Percentiles rank a stretch among this genome's conserved stretches.
Conservation (phyloP, 2,113 vertebrate species). For the Crotalus horridus region DNA sequence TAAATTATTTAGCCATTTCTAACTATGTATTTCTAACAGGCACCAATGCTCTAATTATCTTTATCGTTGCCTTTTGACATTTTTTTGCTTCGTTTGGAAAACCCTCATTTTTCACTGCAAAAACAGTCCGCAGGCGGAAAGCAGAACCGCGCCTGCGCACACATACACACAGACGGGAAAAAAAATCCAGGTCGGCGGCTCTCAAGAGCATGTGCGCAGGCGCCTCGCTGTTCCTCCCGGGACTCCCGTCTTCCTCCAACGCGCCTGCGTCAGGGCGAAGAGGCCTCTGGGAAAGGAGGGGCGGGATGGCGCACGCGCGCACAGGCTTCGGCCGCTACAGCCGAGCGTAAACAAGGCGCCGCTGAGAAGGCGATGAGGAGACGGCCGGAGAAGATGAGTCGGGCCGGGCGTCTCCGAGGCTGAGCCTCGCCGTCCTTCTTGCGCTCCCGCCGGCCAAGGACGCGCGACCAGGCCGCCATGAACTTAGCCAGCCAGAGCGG, state of each 20-base stretch:
- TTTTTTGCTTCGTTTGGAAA: neutral
- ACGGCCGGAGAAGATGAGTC: slow-evolving; percentile 33
- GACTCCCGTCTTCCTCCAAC: accelerated
- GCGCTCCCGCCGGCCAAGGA: neutral
- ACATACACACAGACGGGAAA: neutral
- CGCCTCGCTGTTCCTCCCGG: neutral
- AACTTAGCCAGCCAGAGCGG: slow-evolving; percentile 95
- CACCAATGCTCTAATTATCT: neutral
- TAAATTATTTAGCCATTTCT: neutral
- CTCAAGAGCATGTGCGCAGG: neutral
- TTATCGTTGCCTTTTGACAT: neutral
- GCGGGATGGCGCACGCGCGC: slow-evolving; percentile 57
- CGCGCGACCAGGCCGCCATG: slow-evolving; percentile 68
- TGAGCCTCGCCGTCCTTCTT: slow-evolving; percentile 28
- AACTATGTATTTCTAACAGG: neutral
- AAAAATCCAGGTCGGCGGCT: neutral
- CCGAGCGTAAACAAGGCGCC: slow-evolving; percentile 72
- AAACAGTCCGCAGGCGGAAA: neutral
- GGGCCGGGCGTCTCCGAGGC: slow-evolving; percentile 23
- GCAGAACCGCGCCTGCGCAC: neutral
- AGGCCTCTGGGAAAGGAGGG: slow-evolving; percentile 12
- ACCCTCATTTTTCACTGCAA: no score
- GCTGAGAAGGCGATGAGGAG: slow-evolving; percentile 60
- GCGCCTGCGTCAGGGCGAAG: slow-evolving; percentile 25
- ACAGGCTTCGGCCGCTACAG: slow-evolving; percentile 40